A percentile compares a stretch with the other conserved stretches of the same genome.
Evolutionary conservation across 1,140 invertebrate genomes (phyloP).

Genomic region (Theocolax elegans): DNA sequence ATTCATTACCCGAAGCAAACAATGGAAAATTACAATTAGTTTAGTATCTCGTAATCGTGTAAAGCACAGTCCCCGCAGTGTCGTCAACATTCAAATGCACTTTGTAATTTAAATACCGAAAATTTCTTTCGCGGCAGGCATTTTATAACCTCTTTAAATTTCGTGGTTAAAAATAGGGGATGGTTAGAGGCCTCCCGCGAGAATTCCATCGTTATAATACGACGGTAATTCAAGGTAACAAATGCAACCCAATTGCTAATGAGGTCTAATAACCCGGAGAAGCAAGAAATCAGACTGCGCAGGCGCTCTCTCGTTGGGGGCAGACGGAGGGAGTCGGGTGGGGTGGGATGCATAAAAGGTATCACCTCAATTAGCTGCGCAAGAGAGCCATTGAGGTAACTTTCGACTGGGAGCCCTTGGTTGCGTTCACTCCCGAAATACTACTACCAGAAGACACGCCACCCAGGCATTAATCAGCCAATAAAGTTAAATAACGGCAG

Average conservation of each 20-base stretch:
- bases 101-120: conserved; percentile 12
- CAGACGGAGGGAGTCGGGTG: not conserved
- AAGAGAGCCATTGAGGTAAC: conserved; percentile 18
- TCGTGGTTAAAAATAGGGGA: not conserved
- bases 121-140: not conserved
- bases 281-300: conserved; percentile 19
- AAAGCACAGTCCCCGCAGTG: not conserved
- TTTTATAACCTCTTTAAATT: conserved; percentile 7
- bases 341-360: conserved; percentile 28
- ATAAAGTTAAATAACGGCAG: conserved; percentile 12
- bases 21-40: conserved; percentile 19
- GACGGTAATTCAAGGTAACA: conserved; percentile 25
- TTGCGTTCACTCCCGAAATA: not conserved
- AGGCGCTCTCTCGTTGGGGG: too few relatives aligned
- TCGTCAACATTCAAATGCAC: conserved; percentile 20
- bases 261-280: conserved; percentile 33
- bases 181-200: not conserved
- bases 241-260: conserved; percentile 37
- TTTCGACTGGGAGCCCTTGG: conserved; percentile 2
- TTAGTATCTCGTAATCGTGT: not conserved
- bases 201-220: not conserved
- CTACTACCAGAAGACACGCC: conserved; percentile 23
- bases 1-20: not conserved
- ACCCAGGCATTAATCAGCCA: conserved; percentile 25
- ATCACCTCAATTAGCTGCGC: conserved; percentile 36